These are phyloP conservation scores for Seriola rivoliana DNA, from an alignment of 2,113 vertebrate genomes.

Conservation along the genomic window DNA sequence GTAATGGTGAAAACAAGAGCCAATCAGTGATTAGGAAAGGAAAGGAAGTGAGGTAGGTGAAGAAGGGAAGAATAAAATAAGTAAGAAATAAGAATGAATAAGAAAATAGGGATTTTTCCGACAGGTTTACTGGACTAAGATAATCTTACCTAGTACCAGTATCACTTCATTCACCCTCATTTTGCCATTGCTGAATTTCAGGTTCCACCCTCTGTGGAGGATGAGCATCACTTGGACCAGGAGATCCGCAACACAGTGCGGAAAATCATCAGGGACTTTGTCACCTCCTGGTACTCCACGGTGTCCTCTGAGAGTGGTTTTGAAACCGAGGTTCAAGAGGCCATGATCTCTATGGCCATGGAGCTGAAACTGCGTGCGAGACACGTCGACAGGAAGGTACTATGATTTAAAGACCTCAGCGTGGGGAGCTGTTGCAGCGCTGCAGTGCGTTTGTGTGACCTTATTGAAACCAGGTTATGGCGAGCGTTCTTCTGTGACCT, in stretches of 20 bases:
- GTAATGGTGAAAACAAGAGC: too few relatives aligned
- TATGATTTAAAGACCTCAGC: background rate
- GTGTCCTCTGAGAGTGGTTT: constrained; percentile 88
- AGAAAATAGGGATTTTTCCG: too few relatives aligned
- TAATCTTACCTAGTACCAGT: too few relatives aligned
- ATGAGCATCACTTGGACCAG: constrained; percentile 79
- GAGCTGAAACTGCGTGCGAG: constrained; percentile 87
- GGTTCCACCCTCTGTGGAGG: constrained; percentile 64
- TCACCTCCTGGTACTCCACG: constrained; percentile 91
- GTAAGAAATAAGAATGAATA: too few relatives aligned
- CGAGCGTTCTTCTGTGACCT: background rate
- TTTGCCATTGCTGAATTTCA: constrained; percentile 10
- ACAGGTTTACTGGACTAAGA: too few relatives aligned
- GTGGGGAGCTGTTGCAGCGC: background rate
- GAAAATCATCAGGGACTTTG: constrained; percentile 94
- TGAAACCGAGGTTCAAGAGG: constrained; percentile 87
- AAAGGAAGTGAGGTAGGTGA: too few relatives aligned
- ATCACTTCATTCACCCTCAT: background rate
- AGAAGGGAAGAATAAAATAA: too few relatives aligned
- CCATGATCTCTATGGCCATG: constrained; percentile 88
- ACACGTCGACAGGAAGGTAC: constrained; percentile 81
- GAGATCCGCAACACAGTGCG: constrained; percentile 87
- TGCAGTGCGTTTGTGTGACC: background rate
- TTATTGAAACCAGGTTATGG: background rate
- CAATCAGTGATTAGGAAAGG: too few relatives aligned